These are phyloP conservation scores for Camponotus vicinus DNA, from an alignment of 1,140 invertebrate genomes.

Conservation along the genomic window DNA sequence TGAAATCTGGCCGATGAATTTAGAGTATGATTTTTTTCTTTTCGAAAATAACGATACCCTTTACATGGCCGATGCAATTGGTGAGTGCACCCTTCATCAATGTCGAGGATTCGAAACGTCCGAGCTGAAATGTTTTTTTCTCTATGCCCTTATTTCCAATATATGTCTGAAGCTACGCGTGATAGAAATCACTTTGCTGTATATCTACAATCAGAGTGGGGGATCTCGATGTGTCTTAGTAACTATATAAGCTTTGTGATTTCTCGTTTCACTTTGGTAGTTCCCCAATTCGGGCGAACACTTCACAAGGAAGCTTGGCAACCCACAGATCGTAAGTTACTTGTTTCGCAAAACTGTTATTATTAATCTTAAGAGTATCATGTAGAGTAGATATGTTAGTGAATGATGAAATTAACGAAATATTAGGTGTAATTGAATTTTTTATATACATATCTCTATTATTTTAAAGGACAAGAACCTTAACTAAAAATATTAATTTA, in stretches of 20 bases:
- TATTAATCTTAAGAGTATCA: neutral
- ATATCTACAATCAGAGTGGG: constrained; percentile 65
- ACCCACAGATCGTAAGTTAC: constrained; percentile 78
- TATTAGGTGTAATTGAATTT: neutral
- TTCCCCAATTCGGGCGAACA: constrained; percentile 81
- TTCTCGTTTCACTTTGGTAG: constrained; percentile 80
- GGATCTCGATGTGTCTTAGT: constrained; percentile 65
- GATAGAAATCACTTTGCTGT: constrained; percentile 16
- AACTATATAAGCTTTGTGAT: constrained; percentile 83
- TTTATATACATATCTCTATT: no score
- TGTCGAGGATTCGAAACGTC: neutral
- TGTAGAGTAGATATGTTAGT: neutral
- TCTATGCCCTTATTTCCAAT: constrained; percentile 21
- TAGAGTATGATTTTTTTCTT: neutral
- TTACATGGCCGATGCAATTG: neutral
- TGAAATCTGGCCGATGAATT: neutral
- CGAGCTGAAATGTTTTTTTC: neutral
- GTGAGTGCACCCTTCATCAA: neutral
- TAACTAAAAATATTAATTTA: neutral
- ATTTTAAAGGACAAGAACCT: no score
- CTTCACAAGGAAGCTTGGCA: constrained; percentile 82
- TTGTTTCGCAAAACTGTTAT: neutral
- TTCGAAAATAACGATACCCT: neutral
- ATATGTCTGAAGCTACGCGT: constrained; percentile 4
- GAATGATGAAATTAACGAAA: neutral